Percentiles rank a stretch among this genome's conserved stretches.
These are phyloP conservation scores for Augiades crinisus DNA, from an alignment of 2,888 invertebrate species.

Conservation along the genomic window DNA sequence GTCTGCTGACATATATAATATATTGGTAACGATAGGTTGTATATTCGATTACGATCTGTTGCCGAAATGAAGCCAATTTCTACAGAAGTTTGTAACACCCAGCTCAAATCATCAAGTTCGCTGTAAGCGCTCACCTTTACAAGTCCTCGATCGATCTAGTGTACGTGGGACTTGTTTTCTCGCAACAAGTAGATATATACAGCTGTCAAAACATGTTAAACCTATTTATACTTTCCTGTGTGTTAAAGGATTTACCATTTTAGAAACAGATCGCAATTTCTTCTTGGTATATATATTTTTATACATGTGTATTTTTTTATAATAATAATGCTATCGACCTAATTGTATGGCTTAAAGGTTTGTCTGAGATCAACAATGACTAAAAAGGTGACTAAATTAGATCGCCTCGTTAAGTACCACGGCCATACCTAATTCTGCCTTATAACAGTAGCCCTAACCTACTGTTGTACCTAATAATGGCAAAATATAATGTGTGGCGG, in stretches of 20 bases:
- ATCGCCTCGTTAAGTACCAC: no score
- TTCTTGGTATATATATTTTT: slow-evolving; percentile 47
- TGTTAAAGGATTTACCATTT: slow-evolving; percentile 66
- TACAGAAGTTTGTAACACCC: slow-evolving; percentile 60
- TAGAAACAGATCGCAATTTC: slow-evolving; percentile 78
- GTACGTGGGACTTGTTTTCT: slow-evolving; percentile 20
- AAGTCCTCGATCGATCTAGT: slow-evolving; percentile 10
- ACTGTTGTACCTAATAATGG: no score
- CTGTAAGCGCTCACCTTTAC: slow-evolving; percentile 46
- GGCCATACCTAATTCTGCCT: no score
- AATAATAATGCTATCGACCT: no score
- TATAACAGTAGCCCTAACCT: no score
- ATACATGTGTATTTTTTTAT: no score
- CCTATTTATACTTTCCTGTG: slow-evolving; percentile 38
- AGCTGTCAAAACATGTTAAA: slow-evolving; percentile 17
- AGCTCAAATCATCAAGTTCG: slow-evolving; percentile 72
- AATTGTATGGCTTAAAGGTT: no score
- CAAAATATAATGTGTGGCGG: no score
- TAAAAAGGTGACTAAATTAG: no score
- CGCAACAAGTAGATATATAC: slow-evolving; percentile 20
- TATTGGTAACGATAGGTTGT: slow-evolving; percentile 50
- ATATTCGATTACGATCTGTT: slow-evolving; percentile 76
- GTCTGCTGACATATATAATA: slow-evolving; percentile 55
- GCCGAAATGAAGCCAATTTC: slow-evolving; percentile 78
- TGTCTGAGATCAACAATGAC: no score